Percentiles rank a stretch among this genome's conserved stretches.
Conservation (phyloP, 2,888 invertebrate genomes). For the Anagyrus pseudococci region DNA sequence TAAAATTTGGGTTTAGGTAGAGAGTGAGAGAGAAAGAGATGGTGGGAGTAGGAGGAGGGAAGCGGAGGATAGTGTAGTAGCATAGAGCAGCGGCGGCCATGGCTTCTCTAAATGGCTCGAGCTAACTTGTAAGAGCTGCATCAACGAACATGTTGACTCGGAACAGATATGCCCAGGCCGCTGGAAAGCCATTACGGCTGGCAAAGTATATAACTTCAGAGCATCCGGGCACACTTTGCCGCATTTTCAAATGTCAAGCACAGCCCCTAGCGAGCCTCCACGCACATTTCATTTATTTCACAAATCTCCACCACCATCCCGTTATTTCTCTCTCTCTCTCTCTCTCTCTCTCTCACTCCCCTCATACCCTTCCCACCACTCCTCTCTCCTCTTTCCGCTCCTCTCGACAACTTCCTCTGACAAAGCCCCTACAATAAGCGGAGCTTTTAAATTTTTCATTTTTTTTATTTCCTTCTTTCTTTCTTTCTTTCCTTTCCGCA, state of each 20-base stretch:
- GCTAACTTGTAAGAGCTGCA: slow-evolving; percentile 29
- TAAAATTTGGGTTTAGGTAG: no score
- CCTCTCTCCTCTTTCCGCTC: no score
- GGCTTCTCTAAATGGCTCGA: slow-evolving; percentile 27
- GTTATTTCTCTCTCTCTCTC: background rate
- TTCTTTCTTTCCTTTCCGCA: no score
- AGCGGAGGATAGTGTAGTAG: no score
- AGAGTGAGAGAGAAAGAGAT: no score
- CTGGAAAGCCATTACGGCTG: slow-evolving; percentile 30
- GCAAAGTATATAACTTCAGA: slow-evolving; percentile 32
- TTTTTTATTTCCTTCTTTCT: no score
- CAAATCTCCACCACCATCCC: slow-evolving; percentile 8
- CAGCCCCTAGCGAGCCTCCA: slow-evolving; percentile 3
- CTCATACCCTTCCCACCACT: background rate
- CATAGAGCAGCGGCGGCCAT: no score
- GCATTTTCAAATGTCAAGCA: slow-evolving; percentile 26
- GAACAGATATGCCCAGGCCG: slow-evolving; percentile 17
- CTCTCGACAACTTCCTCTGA: background rate
- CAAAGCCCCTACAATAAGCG: slow-evolving; percentile 6
- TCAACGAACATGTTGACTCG: slow-evolving; percentile 27
- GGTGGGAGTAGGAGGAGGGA: no score
- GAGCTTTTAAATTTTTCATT: no score
- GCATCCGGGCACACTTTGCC: slow-evolving; percentile 23
- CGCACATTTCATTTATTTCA: slow-evolving; percentile 22
- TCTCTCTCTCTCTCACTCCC: background rate